These are phyloP conservation scores for Hydropsyche betteni DNA, from an alignment of 2,888 invertebrate species.

Conservation along the genomic window DNA sequence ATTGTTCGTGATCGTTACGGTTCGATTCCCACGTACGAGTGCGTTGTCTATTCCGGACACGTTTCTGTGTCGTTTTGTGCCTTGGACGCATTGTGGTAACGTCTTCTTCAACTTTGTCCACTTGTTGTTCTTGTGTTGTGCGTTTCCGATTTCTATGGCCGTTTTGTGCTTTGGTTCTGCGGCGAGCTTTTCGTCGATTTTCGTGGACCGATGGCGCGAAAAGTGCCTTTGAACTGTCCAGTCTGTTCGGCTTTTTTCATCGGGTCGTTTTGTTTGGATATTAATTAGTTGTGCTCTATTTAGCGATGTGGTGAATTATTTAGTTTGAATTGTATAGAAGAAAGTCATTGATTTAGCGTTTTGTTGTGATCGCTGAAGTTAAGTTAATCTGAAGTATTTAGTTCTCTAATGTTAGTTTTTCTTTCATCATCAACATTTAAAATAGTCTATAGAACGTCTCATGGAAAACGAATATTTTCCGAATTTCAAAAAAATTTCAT, in stretches of 20 bases:
- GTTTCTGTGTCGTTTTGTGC: conserved; percentile 40
- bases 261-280: too few relatives aligned
- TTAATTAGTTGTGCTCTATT: not conserved
- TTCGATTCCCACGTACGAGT: conserved; percentile 25
- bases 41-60: conserved; percentile 34
- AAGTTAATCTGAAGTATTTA: too few relatives aligned
- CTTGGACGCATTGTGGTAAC: conserved; percentile 30
- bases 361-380: too few relatives aligned
- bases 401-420: too few relatives aligned
- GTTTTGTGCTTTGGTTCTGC: conserved; percentile 4
- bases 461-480: too few relatives aligned
- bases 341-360: too few relatives aligned
- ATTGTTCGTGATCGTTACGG: conserved; percentile 16
- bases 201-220: not conserved
- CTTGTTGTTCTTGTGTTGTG: conserved; percentile 7
- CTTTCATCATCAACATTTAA: too few relatives aligned
- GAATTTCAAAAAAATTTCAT: too few relatives aligned
- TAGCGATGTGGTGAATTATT: conserved; percentile 13
- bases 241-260: too few relatives aligned
- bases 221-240: too few relatives aligned
- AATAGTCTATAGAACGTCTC: too few relatives aligned
- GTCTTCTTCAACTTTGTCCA: conserved; percentile 21
- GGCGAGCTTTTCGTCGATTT: not conserved
- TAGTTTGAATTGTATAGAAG: too few relatives aligned
- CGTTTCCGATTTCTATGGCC: conserved; percentile 20